A percentile compares a stretch with the other conserved stretches of the same genome.
Conservation (phyloP, 1,140 invertebrate genomes). For the Steinernema khuongi region DNA sequence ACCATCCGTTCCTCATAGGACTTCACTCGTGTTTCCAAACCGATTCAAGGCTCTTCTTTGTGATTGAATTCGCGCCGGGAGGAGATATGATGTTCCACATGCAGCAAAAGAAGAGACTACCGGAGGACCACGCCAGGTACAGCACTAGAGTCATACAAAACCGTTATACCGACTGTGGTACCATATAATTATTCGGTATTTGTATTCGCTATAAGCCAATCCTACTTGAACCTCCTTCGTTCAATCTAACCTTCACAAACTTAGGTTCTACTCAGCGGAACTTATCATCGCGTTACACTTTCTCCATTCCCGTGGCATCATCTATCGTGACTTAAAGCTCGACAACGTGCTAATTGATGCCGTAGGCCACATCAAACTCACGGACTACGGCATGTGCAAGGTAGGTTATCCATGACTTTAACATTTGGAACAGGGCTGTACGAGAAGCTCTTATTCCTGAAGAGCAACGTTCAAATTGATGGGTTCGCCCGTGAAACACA, state of each 20-base stretch:
- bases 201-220: no score
- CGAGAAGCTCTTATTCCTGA: no score
- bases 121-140: slow-evolving; percentile 88
- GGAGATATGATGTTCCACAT: slow-evolving; percentile 99
- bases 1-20: slow-evolving; percentile 97
- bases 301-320: slow-evolving; percentile 83
- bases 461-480: no score
- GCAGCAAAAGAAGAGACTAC: slow-evolving; percentile 86
- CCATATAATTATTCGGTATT: no score
- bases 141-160: no score
- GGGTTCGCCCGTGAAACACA: no score
- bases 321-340: slow-evolving; percentile 80
- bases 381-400: slow-evolving; percentile 96
- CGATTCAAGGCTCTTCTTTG: slow-evolving; percentile 81
- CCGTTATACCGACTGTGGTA: no score
- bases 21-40: slow-evolving; percentile 97
- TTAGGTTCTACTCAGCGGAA: slow-evolving; percentile 92
- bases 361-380: slow-evolving; percentile 96
- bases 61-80: slow-evolving; percentile 97
- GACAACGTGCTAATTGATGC: slow-evolving; percentile 96
- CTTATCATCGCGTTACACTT: slow-evolving; percentile 96
- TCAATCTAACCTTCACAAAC: no score
- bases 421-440: no score
- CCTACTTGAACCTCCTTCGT: no score
- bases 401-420: no score